Evolutionary conservation across 2,113 vertebrate species (phyloP).

Genomic region (Saguinus imperator): DNA sequence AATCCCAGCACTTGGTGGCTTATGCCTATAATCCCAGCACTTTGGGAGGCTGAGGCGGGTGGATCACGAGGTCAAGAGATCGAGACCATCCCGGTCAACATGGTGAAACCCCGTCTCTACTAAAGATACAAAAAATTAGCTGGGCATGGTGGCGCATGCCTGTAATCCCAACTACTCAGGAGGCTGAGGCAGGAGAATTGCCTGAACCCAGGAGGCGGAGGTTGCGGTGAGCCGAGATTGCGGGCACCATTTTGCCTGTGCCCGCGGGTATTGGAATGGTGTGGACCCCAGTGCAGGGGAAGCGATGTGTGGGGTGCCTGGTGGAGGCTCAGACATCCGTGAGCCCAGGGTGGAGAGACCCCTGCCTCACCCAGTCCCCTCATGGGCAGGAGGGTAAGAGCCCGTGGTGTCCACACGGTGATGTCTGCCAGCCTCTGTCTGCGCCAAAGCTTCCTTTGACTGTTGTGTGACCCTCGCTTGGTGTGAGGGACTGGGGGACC

Average conservation of each 20-base stretch:
- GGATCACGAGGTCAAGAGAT: too few species aligned
- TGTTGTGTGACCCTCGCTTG: background rate
- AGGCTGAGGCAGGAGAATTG: too few species aligned
- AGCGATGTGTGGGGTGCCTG: rapidly evolving
- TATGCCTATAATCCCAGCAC: background rate
- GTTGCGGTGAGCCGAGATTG: too few species aligned
- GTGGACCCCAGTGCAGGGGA: background rate
- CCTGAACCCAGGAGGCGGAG: too few species aligned
- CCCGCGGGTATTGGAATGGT: rapidly evolving
- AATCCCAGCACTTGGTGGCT: too few species aligned
- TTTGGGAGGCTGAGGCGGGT: too few species aligned
- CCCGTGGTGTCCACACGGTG: rapidly evolving
- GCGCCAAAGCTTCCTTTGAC: too few species aligned
- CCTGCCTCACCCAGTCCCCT: background rate
- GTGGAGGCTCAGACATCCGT: background rate
- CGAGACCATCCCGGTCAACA: too few species aligned
- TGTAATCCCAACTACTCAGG: too few species aligned
- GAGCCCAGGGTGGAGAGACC: rapidly evolving
- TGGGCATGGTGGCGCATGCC: rapidly evolving
- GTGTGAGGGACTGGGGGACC: background rate
- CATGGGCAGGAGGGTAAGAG: background rate
- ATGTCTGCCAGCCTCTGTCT: background rate
- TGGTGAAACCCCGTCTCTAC: too few species aligned
- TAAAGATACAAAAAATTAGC: too few species aligned
- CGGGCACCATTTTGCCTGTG: background rate